Conservation (phyloP, 2,113 vertebrate genomes). For the Pollimyrus isidori region DNA sequence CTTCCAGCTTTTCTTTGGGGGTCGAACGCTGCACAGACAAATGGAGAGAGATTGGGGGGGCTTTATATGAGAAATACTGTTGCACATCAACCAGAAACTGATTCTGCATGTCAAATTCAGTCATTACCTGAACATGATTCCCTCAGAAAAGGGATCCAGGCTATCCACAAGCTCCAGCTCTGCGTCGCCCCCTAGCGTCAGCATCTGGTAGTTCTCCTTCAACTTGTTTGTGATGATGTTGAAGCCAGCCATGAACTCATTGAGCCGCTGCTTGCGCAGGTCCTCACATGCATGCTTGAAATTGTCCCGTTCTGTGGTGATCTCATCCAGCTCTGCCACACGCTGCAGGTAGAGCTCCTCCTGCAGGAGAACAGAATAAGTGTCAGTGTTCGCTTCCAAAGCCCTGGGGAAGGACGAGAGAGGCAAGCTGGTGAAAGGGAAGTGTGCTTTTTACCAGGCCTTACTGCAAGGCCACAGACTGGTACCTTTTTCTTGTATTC, state of each 20-base stretch:
- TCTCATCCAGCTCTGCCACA: conserved; percentile 81
- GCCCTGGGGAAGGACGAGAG: background rate
- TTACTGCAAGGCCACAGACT: background rate
- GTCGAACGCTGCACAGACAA: conserved; percentile 75
- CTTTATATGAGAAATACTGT: background rate
- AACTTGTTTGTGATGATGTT: conserved; percentile 92
- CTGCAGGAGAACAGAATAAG: conserved; percentile 46
- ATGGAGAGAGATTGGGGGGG: background rate
- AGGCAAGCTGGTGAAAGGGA: background rate
- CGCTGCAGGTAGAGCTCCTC: conserved; percentile 87
- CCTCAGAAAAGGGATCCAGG: conserved; percentile 94
- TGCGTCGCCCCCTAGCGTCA: conserved; percentile 89
- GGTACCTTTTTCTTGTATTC: conserved; percentile 85
- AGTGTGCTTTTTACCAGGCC: background rate
- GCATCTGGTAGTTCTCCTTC: conserved; percentile 99
- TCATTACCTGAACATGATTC: conserved; percentile 87
- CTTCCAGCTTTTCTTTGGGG: conserved; percentile 98
- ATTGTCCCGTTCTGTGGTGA: conserved; percentile 75
- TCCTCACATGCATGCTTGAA: conserved; percentile 82
- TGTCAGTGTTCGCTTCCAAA: background rate
- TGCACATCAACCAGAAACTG: background rate
- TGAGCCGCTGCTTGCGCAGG: conserved; percentile 84
- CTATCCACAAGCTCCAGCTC: conserved; percentile 96
- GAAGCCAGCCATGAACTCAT: conserved; percentile 95
- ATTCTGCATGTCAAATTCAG: background rate